Conservation (phyloP, 2,797 vertebrate genomes). For the Labroides dimidiatus region DNA sequence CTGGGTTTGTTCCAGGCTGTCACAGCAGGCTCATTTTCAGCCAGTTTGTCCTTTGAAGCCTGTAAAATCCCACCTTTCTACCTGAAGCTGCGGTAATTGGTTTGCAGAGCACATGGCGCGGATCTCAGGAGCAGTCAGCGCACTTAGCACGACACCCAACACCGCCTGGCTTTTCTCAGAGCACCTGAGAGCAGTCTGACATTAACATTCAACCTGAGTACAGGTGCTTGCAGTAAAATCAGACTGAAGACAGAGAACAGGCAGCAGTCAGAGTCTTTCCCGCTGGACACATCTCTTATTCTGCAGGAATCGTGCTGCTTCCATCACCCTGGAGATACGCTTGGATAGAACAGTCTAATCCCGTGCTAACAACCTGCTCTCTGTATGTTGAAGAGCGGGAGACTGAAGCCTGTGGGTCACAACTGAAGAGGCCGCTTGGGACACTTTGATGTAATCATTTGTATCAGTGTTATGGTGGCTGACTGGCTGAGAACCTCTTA, state of each 20-base stretch:
- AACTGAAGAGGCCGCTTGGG: conserved; percentile 19
- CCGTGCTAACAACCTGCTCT: conserved; percentile 37
- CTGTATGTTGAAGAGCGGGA: conserved; percentile 34
- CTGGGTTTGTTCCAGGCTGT: conserved; percentile 27
- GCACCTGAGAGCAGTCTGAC: conserved; percentile 44
- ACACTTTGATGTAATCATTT: conserved; percentile 49
- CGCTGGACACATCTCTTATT: conserved; percentile 38
- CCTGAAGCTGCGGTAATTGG: conserved; percentile 59
- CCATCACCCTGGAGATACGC: conserved; percentile 22
- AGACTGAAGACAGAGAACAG: conserved; percentile 45
- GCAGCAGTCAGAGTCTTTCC: conserved; percentile 40
- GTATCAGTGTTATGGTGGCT: conserved; percentile 19
- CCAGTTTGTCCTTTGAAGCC: conserved; percentile 52
- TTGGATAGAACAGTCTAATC: conserved; percentile 32
- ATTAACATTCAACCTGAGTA: conserved; percentile 67
- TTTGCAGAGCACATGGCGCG: conserved; percentile 54
- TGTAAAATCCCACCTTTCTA: conserved; percentile 56
- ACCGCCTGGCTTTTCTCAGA: conserved; percentile 32
- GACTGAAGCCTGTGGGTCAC: conserved; percentile 23
- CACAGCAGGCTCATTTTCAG: conserved; percentile 49
- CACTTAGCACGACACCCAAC: conserved; percentile 54
- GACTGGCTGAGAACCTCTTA: conserved; percentile 10
- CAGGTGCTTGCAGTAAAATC: conserved; percentile 37
- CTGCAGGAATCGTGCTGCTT: conserved; percentile 14
- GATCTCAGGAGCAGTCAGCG: conserved; percentile 47